Evolutionary conservation across 64 coral and sea anemone genomes (phyloP).

Genomic region (Acropora tenuis): DNA sequence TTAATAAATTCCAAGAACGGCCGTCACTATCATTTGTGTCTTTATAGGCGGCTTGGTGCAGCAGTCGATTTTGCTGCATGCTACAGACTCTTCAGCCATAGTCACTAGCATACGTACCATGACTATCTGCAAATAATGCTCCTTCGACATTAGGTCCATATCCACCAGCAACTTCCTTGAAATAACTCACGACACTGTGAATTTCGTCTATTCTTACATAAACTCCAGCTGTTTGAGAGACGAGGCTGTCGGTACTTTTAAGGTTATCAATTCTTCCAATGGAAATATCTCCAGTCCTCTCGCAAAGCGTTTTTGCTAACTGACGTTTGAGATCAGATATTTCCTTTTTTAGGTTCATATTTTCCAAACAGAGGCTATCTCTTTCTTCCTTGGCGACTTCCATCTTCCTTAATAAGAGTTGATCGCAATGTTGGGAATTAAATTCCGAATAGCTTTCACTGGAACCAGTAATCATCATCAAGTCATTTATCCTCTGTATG

Average conservation of each 20-base stretch:
- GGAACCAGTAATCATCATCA: neutral
- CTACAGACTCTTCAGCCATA: no score
- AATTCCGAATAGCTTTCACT: neutral
- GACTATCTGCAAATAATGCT: neutral
- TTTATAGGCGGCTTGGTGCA: no score
- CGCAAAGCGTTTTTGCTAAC: neutral
- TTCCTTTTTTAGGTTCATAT: neutral
- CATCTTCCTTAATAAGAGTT: neutral
- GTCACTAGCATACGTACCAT: no score
- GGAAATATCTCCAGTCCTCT: neutral
- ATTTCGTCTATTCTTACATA: neutral
- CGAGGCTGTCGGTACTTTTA: neutral
- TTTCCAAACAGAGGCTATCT: conserved; percentile 3
- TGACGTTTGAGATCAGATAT: neutral
- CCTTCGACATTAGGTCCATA: neutral
- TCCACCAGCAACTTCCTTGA: neutral
- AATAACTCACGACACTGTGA: neutral
- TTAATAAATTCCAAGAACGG: no score
- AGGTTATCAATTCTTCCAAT: neutral
- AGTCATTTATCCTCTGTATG: conserved; percentile 1
- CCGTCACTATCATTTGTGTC: no score
- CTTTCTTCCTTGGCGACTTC: neutral
- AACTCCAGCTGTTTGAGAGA: neutral
- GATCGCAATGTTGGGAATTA: neutral
- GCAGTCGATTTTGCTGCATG: no score